A percentile compares a stretch with the other conserved stretches of the same genome.
Evolutionary conservation across 1,140 invertebrate genomes (phyloP).

Genomic region (Wiebesia pumilae): DNA sequence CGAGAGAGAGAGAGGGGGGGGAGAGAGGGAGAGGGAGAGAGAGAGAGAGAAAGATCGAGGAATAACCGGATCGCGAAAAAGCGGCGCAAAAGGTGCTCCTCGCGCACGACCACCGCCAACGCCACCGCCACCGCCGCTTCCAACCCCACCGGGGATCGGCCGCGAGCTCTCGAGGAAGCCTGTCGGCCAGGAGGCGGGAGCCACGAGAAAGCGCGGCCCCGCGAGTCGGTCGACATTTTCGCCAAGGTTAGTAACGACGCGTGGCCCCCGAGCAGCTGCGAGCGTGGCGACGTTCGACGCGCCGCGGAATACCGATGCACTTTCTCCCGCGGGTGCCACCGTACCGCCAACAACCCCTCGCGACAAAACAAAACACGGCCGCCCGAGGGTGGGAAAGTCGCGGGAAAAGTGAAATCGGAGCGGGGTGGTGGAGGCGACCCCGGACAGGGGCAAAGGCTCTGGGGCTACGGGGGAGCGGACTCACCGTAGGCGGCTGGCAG

Average conservation of each 20-base stretch:
- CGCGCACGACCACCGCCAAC: no score
- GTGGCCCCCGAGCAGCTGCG: slow-evolving; percentile 42
- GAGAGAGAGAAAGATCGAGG: no score
- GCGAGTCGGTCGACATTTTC: slow-evolving; percentile 62
- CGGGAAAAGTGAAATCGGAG: background rate
- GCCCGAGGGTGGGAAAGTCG: background rate
- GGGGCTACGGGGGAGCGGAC: no score
- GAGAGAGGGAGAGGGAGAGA: no score
- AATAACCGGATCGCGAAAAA: no score
- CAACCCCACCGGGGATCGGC: no score
- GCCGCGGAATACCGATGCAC: slow-evolving; percentile 62
- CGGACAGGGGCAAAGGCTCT: no score
- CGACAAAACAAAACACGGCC: background rate
- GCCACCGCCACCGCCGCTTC: no score
- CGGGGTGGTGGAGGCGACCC: background rate
- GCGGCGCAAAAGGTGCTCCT: no score
- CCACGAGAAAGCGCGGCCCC: background rate
- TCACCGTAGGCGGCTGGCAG: slow-evolving; percentile 64
- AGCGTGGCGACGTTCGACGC: slow-evolving; percentile 60
- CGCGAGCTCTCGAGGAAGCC: background rate
- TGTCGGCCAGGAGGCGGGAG: background rate
- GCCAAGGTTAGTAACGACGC: slow-evolving; percentile 54
- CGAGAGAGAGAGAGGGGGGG: no score
- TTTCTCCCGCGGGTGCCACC: slow-evolving; percentile 30
- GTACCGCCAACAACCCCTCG: slow-evolving; percentile 24